These are phyloP conservation scores for Acanthoscelides obtectus DNA, from an alignment of 2,888 invertebrate genomes.

Conservation along the genomic window DNA sequence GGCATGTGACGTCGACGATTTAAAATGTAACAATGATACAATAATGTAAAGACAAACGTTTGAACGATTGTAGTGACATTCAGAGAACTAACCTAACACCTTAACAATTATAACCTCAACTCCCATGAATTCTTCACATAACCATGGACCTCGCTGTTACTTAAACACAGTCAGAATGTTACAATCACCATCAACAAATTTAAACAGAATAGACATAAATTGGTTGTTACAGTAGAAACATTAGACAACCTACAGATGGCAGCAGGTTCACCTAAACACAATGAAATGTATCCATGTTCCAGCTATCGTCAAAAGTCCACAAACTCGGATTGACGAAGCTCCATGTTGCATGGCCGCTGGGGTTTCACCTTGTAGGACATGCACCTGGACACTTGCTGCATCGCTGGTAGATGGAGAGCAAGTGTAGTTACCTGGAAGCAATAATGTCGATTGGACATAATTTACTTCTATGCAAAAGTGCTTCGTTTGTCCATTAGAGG, in stretches of 20 bases:
- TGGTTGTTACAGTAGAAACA: background rate
- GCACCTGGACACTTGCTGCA: conserved; percentile 55
- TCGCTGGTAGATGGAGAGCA: conserved; percentile 65
- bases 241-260: background rate
- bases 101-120: too few species aligned
- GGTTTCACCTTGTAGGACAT: conserved; percentile 53
- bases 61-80: too few species aligned
- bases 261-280: background rate
- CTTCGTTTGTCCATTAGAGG: too few species aligned
- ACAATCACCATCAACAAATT: background rate
- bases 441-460: too few species aligned
- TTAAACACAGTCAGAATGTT: background rate
- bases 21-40: too few species aligned
- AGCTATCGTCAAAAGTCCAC: background rate
- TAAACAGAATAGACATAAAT: background rate
- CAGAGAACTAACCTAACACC: too few species aligned
- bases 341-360: conserved; percentile 49
- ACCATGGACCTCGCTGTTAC: background rate
- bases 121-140: too few species aligned
- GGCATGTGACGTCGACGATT: too few species aligned
- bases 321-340: conserved; percentile 24
- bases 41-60: too few species aligned
- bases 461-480: too few species aligned
- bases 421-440: conserved; percentile 62
- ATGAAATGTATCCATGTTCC: background rate